Conservation (phyloP, 1,140 invertebrate genomes). For the Doryteuthis pealeii region DNA sequence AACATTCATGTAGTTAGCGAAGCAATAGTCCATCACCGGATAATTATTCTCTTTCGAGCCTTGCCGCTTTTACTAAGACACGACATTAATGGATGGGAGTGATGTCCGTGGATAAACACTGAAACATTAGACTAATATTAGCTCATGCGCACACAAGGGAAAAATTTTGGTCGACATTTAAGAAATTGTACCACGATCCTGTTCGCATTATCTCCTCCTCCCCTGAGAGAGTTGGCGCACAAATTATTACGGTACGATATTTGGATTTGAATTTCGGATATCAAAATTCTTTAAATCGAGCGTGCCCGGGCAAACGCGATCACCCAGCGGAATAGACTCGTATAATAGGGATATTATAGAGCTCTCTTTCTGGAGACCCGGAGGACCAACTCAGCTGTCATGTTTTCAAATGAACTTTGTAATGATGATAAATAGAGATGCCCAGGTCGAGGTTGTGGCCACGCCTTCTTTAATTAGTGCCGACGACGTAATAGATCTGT, state of each 20-base stretch:
- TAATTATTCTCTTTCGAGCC: slow-evolving; percentile 6
- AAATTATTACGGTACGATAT: slow-evolving; percentile 15
- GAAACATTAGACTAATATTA: slow-evolving; percentile 14
- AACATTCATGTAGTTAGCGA: background rate
- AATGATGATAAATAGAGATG: slow-evolving; percentile 14
- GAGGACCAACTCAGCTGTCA: background rate
- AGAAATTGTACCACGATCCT: slow-evolving; percentile 14
- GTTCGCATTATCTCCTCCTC: background rate
- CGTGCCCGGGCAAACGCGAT: slow-evolving; percentile 11
- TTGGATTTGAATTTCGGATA: slow-evolving; percentile 17
- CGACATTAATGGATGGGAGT: slow-evolving; percentile 6
- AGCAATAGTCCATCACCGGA: background rate
- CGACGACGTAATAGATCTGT: background rate
- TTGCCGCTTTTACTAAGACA: background rate
- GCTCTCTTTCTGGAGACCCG: background rate
- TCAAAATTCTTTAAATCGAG: slow-evolving; percentile 16
- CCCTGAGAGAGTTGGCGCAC: background rate
- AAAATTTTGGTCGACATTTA: slow-evolving; percentile 5
- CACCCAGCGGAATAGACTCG: slow-evolving; percentile 2
- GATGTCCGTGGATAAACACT: slow-evolving; percentile 7
- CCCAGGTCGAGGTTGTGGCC: background rate
- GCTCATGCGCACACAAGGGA: slow-evolving; percentile 4
- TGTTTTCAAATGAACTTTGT: slow-evolving; percentile 17
- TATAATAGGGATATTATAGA: slow-evolving; percentile 14
- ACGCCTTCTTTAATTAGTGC: slow-evolving; percentile 10